Base-by-base conservation (phyloP, 2,888 invertebrate genomes). In the Cheilosia pagana region DNA sequence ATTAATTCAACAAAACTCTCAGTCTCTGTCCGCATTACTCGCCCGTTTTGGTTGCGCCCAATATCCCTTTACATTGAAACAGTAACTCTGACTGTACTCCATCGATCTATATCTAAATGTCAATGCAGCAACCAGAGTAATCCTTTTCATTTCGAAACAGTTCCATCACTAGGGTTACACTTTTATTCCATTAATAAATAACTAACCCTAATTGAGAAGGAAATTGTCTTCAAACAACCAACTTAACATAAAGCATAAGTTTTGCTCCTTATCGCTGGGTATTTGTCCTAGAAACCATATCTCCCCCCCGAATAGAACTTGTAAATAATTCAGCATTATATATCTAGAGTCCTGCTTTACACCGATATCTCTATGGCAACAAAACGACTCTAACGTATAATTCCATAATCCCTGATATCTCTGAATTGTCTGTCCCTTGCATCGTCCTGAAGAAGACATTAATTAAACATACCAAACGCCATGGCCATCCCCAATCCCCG, bases 341-440 rank as follows among this genome's bases (percentile, higher is more conserved):
- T 12, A 35, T 12, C 35, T 72, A 41, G 28, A 41, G 28, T 14
- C 25, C 28, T 39, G 53, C 41, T 60, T 19, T 60, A 23, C 59
- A 52, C 10, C 23, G 53, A 25, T 21, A 65, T 68, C 55, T 43
- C 43, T 67, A 68, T 53, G 39, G 72, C 50, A 79, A 75, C 35
- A 67, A 62, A 82, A 71, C 65, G 68, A 85, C 62, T 35, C 63
- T 62, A 75, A 70, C 74, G 25, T 4, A 79, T 72, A 79, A 79
- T 74, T 79, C 59, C 79, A 85, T 85, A 81, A 85, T 85, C 83
- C 79, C 28, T 50, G 57, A 50, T 68, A 79, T 85, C 74, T 62
- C 67, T 19, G 48, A 70, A 67, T 82, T 71, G 82, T 35, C 10
- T 78, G 59, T 82, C 81, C 77, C 48, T 67, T 81, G 60, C 75